Percentiles rank a stretch among this genome's conserved stretches.
Conservation (phyloP, 1,140 invertebrate species). For the Potamilus streckersoni region DNA sequence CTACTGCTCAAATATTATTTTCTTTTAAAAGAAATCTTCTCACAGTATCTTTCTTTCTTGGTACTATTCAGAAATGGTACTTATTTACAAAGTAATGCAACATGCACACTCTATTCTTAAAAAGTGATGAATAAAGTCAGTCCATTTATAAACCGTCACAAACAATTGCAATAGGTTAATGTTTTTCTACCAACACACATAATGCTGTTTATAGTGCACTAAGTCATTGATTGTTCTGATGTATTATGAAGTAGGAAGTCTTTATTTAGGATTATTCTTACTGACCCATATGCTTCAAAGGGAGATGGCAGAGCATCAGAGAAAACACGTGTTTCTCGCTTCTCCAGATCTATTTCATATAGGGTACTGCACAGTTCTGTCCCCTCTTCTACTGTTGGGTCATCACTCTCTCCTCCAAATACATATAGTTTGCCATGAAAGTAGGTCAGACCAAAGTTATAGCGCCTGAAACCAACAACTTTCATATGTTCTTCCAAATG, state of each 20-base stretch:
- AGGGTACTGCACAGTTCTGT: slow-evolving; percentile 30
- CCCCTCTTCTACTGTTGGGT: slow-evolving; percentile 32
- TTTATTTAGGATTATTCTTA: slow-evolving; percentile 23
- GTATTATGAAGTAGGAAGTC: slow-evolving; percentile 4
- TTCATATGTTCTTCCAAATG: slow-evolving; percentile 21
- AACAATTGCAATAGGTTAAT: too few relatives aligned
- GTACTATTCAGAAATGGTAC: too few relatives aligned
- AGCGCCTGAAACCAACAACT: slow-evolving; percentile 28
- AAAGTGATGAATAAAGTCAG: too few relatives aligned
- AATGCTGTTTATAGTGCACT: too few relatives aligned
- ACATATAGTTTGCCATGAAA: slow-evolving; percentile 34
- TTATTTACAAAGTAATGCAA: too few relatives aligned
- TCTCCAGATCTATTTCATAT: slow-evolving; percentile 23
- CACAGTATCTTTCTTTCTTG: too few relatives aligned
- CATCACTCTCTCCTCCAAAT: slow-evolving; percentile 33
- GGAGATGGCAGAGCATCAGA: slow-evolving; percentile 28
- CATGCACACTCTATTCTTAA: too few relatives aligned
- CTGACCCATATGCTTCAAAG: slow-evolving; percentile 29
- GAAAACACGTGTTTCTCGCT: slow-evolving; percentile 19
- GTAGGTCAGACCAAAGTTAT: slow-evolving; percentile 28
- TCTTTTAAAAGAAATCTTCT: too few relatives aligned
- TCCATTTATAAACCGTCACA: too few relatives aligned
- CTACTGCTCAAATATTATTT: too few relatives aligned
- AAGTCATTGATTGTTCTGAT: too few relatives aligned
- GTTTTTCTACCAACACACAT: too few relatives aligned